These are phyloP conservation scores for Passer domesticus DNA, from an alignment of 2,113 vertebrate genomes.

Conservation along the genomic window DNA sequence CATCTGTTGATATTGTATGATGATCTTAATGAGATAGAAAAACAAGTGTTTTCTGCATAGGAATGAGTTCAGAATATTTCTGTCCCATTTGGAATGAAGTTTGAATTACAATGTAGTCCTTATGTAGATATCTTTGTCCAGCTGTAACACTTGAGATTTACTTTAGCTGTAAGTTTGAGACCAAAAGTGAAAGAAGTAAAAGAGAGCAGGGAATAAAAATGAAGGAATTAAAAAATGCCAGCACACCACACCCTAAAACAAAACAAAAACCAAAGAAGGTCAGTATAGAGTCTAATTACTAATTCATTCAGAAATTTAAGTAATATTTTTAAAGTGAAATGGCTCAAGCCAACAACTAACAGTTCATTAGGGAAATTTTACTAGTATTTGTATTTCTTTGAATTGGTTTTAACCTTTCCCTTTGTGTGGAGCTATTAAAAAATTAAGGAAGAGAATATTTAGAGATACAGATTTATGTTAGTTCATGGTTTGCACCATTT, in stretches of 20 bases:
- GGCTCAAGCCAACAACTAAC: slow-evolving; percentile 66
- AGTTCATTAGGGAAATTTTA: slow-evolving; percentile 65
- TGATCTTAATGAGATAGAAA: slow-evolving; percentile 47
- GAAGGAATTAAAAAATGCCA: neutral
- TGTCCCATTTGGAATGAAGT: neutral
- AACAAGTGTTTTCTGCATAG: slow-evolving; percentile 11
- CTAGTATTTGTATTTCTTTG: slow-evolving; percentile 72
- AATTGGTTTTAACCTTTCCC: slow-evolving; percentile 75
- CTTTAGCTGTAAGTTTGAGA: slow-evolving; percentile 8
- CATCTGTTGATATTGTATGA: slow-evolving; percentile 51
- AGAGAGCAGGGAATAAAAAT: neutral
- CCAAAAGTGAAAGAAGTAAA: neutral
- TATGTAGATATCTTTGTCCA: slow-evolving; percentile 13
- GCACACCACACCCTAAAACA: neutral
- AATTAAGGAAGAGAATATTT: slow-evolving; percentile 71
- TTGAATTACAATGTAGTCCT: slow-evolving; percentile 2
- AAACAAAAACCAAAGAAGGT: slow-evolving; percentile 6
- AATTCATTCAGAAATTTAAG: slow-evolving; percentile 65
- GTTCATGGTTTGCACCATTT: slow-evolving; percentile 62
- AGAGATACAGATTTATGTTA: slow-evolving; percentile 70
- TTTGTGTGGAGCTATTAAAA: slow-evolving; percentile 74
- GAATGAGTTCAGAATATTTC: neutral
- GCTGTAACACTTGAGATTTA: neutral
- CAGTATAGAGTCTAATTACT: slow-evolving; percentile 63
- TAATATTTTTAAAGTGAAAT: slow-evolving; percentile 58